A percentile compares a stretch with the other conserved stretches of the same genome.
Conservation (phyloP, 2,888 invertebrate genomes). For the Folsomia candida region DNA sequence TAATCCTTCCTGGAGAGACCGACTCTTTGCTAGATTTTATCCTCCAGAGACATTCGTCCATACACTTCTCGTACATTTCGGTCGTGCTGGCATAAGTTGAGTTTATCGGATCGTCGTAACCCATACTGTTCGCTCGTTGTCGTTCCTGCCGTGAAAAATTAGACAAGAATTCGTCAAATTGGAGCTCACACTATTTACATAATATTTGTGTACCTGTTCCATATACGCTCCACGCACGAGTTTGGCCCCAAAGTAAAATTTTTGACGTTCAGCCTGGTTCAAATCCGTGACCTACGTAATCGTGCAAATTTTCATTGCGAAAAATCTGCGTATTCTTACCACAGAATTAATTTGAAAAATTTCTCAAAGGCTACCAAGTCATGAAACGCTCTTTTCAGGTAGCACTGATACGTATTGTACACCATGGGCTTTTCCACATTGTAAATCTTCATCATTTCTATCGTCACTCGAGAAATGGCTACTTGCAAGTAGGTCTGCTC, state of each 20-base stretch:
- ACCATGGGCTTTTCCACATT: slow-evolving; percentile 85
- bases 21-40: slow-evolving; percentile 68
- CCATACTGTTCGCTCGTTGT: slow-evolving; percentile 81
- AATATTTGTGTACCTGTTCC: slow-evolving; percentile 70
- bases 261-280: slow-evolving; percentile 90
- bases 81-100: slow-evolving; percentile 87
- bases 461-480: slow-evolving; percentile 91
- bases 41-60: slow-evolving; percentile 78
- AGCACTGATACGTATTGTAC: slow-evolving; percentile 98
- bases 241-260: slow-evolving; percentile 97
- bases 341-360: no score
- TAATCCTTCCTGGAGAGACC: slow-evolving; percentile 69
- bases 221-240: slow-evolving; percentile 97
- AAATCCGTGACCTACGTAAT: slow-evolving; percentile 84
- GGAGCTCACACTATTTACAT: neutral
- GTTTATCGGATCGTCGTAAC: slow-evolving; percentile 94
- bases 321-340: no score
- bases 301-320: no score
- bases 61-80: slow-evolving; percentile 85
- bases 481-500: slow-evolving; percentile 99
- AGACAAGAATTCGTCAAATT: neutral
- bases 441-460: slow-evolving; percentile 98
- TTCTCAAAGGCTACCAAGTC: no score
- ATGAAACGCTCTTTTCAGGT: slow-evolving; percentile 82
- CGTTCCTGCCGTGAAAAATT: slow-evolving; percentile 73